Base-by-base conservation (phyloP, 2,888 invertebrate genomes). In the Boloria euphrosyne region DNA sequence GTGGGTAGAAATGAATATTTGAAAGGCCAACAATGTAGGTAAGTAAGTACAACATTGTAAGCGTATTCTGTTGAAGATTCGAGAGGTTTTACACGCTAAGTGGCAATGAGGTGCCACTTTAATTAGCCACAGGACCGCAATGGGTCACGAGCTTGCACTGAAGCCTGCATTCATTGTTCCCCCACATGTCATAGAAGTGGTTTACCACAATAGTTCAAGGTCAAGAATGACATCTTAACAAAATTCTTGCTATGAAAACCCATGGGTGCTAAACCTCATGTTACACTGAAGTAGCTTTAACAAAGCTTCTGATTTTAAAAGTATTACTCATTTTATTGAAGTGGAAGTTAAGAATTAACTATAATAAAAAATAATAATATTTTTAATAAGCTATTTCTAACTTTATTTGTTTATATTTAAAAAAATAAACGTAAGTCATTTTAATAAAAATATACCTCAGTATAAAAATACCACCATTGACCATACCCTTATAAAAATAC, bases 91-190 rank as follows among this genome's bases (percentile, higher is more conserved):
- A 69, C 76, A 49, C 50, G 61, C 52, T 53, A 38, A 61, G 61
- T 67, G 66, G 67, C 71, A 69, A 66, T 71, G 71, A 71, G 57
- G 64, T 69, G 71, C 67, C 71, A 69, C 59, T 43, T 64, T 64
- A 66, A 71, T 71, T 71, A 71, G 66, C 66, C 47, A 55, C 47
- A 54, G 67, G 61, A 71, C 71, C 69, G 69, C 71, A 71, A 69
- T 53, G 64, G 64, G 51, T 67, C 66, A 65, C 61, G 60, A 63
- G 63, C 65, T 63, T 66, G 66, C 54, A 68, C 65, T 70, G 67
- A 69, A 69, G 67, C 67, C 69, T 38, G 63, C 68, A 63, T 51
- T 58, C 68, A 59, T 71, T 55, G 63, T 62, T 71, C 63, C 59
- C 57, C 58, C 65, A 62, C 64, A 31, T 60, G 59, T 63, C 67